Conservation (phyloP, 2,888 invertebrate genomes). For the Agonopterix arenella region DNA sequence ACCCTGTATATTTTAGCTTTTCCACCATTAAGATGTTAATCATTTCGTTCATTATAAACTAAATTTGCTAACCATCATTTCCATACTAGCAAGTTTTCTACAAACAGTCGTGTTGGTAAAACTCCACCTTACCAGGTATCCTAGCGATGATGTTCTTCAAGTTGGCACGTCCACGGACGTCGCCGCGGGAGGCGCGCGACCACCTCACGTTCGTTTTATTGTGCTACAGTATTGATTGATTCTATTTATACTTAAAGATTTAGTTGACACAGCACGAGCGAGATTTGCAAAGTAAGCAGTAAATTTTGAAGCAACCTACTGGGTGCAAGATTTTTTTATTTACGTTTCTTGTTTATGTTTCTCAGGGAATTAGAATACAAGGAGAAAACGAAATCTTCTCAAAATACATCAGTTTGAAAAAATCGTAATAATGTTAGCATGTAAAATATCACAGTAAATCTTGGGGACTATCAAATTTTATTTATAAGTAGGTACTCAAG, state of each 20-base stretch:
- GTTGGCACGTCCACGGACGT: constrained; percentile 53
- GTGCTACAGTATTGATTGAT: constrained; percentile 13
- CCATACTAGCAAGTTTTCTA: too few relatives aligned
- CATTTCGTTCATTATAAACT: too few relatives aligned
- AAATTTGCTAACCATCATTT: too few relatives aligned
- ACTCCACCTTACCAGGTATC: constrained; percentile 37
- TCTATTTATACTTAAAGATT: constrained; percentile 1
- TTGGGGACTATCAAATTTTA: too few relatives aligned
- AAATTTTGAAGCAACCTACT: neutral
- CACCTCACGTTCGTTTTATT: constrained; percentile 35
- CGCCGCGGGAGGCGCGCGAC: constrained; percentile 54
- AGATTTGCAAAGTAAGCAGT: constrained; percentile 20
- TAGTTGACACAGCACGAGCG: constrained; percentile 21
- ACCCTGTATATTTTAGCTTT: too few relatives aligned
- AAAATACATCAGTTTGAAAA: too few relatives aligned
- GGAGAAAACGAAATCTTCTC: too few relatives aligned
- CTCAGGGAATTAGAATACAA: too few relatives aligned
- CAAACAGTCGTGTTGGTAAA: constrained; percentile 8
- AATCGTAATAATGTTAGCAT: too few relatives aligned
- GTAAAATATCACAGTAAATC: too few relatives aligned
- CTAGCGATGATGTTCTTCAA: constrained; percentile 46
- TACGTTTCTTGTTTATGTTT: neutral
- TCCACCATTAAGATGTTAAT: too few relatives aligned
- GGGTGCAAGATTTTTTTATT: neutral
- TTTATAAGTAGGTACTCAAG: too few relatives aligned